Evolutionary conservation across 2,797 vertebrate genomes (phyloP).

Genomic region (Podargus strigoides): DNA sequence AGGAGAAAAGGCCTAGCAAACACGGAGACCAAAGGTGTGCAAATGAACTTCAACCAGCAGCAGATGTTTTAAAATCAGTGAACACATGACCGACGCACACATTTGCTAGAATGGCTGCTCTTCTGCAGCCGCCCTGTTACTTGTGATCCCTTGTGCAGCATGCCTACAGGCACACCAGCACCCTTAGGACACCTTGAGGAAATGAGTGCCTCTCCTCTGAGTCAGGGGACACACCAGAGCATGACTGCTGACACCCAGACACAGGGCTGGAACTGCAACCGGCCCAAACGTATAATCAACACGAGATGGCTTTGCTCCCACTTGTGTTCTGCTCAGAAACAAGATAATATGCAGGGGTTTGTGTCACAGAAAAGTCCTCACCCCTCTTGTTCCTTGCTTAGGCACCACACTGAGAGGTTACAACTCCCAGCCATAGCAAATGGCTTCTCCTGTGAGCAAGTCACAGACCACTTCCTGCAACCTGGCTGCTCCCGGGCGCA

Average conservation of each 20-base stretch:
- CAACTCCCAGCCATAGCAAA: neutral
- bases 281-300: rapidly evolving
- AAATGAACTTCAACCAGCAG: neutral
- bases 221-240: neutral
- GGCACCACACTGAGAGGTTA: neutral
- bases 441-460: neutral
- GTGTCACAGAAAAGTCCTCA: neutral
- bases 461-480: neutral
- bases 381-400: neutral
- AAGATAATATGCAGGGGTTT: rapidly evolving
- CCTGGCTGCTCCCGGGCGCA: rapidly evolving
- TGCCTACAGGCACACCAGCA: neutral
- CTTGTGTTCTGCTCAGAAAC: neutral
- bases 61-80: neutral
- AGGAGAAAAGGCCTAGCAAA: neutral
- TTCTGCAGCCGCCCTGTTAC: rapidly evolving
- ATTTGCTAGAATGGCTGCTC: rapidly evolving
- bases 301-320: neutral
- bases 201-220: rapidly evolving
- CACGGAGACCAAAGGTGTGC: neutral
- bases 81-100: rapidly evolving
- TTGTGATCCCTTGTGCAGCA: rapidly evolving
- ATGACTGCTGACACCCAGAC: rapidly evolving
- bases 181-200: rapidly evolving
- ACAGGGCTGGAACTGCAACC: neutral